Evolutionary conservation across 1,140 invertebrate genomes (phyloP), one percentile per base, ranked within the genome.

Genomic region (Papilio dardanus): DNA sequence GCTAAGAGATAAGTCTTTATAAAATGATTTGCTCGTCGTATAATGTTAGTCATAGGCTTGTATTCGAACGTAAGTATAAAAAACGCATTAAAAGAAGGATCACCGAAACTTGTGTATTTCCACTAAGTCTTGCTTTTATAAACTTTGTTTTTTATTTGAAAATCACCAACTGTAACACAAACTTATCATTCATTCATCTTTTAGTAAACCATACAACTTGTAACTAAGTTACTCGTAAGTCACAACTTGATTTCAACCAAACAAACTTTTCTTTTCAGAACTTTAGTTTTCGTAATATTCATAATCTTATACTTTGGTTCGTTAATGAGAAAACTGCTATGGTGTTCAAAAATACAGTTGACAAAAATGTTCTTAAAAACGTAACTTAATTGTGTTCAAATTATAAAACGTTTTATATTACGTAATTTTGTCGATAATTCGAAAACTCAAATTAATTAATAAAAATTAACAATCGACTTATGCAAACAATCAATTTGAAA

Each of bases 401-500:
- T n/a, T n/a, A n/a, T n/a, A n/a, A n/a, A n/a, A n/a, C n/a, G n/a
- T n/a, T n/a, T n/a, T n/a, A n/a, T n/a, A n/a, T n/a, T n/a, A n/a
- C n/a, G n/a, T n/a, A n/a, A n/a, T n/a, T n/a, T n/a, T n/a, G n/a
- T n/a, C n/a, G n/a, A n/a, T n/a, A n/a, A n/a, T n/a, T n/a, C n/a
- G n/a, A n/a, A n/a, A n/a, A n/a, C n/a, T n/a, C 33, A 14, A 46
- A 16, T 46, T 19, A 19, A 62, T 62, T 62, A 62, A 62, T 62
- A 62, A 62, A 62, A 62, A 30, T 62, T 62, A 30, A 62, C 54
- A 30, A 62, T 54, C 24, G 12, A 62, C 21, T 24, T 62, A 54
- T 14, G 14, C 54, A 62, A 62, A 62, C 54, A 62, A 62, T 62
- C 24, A 62, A 62, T 50, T 50, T 50, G 54, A 58, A 58, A 24